Percentiles rank a stretch among this genome's conserved stretches.
Evolutionary conservation across 2,797 vertebrate species (phyloP).

Genomic region (Poecilia velifera): DNA sequence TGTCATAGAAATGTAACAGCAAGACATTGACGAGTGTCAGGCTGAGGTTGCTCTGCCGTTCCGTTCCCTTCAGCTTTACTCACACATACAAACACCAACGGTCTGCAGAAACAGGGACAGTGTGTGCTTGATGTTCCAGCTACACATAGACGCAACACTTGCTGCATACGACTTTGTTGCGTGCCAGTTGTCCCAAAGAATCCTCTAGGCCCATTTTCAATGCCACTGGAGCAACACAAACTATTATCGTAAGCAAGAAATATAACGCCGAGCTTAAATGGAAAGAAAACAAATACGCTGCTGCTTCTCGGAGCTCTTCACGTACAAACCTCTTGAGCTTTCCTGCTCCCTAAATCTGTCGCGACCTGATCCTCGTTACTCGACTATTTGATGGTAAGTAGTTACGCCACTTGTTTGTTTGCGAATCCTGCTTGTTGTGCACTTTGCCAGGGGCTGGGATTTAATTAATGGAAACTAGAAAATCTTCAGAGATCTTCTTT

Average conservation of each 20-base stretch:
- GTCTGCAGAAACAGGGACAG: constrained; percentile 30
- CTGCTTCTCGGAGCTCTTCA: constrained; percentile 15
- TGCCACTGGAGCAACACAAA: constrained; percentile 13
- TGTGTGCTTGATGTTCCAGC: constrained; percentile 17
- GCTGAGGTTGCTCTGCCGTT: constrained; percentile 56
- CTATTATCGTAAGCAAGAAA: neutral
- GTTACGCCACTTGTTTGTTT: constrained; percentile 83
- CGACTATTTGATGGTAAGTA: constrained; percentile 77
- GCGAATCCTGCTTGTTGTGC: constrained; percentile 81
- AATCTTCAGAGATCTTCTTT: constrained; percentile 77
- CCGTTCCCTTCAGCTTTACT: constrained; percentile 54
- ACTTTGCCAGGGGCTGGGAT: constrained; percentile 81
- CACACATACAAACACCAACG: constrained; percentile 40
- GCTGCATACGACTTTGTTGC: neutral
- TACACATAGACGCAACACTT: constrained; percentile 14
- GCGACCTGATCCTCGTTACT: constrained; percentile 64
- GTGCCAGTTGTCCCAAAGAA: neutral
- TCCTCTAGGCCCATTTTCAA: constrained; percentile 4
- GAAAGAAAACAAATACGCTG: constrained; percentile 2
- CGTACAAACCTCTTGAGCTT: constrained; percentile 35
- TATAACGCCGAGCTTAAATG: neutral
- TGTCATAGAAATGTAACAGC: constrained; percentile 79
- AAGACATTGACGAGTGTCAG: constrained; percentile 74
- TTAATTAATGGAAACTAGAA: constrained; percentile 86
- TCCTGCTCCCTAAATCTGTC: constrained; percentile 48